Conservation (phyloP, 2,888 invertebrate species). For the Archips crataeganus region DNA sequence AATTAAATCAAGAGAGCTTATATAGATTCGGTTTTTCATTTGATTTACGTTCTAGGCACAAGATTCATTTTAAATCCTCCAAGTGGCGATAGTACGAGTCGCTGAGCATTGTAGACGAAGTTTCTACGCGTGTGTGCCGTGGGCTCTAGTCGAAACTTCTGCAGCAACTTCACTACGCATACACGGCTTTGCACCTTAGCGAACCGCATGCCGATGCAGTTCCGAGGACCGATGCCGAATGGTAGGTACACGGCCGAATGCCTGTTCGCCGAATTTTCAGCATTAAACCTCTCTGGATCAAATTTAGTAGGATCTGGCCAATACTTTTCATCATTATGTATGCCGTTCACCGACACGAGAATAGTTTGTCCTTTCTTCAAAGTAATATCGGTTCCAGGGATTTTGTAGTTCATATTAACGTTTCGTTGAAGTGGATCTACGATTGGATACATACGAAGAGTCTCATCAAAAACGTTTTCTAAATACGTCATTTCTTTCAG, state of each 20-base stretch:
- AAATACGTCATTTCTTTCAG: conserved; percentile 69
- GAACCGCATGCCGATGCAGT: conserved; percentile 70
- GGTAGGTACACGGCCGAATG: conserved; percentile 69
- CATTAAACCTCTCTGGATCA: conserved; percentile 75
- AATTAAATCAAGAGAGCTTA: no score
- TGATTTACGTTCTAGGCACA: background rate
- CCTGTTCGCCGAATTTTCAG: conserved; percentile 57
- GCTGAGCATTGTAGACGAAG: background rate
- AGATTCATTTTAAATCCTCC: conserved; percentile 18
- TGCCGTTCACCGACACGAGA: conserved; percentile 60
- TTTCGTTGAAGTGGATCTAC: conserved; percentile 66
- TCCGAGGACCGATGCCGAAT: conserved; percentile 73
- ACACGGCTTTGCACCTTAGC: conserved; percentile 57
- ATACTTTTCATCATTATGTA: conserved; percentile 72
- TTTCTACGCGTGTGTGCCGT: conserved; percentile 49
- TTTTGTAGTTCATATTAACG: conserved; percentile 59
- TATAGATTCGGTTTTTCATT: background rate
- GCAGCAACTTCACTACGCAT: conserved; percentile 55
- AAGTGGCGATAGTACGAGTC: background rate
- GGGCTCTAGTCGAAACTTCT: conserved; percentile 54
- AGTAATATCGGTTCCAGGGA: conserved; percentile 64
- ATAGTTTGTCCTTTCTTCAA: conserved; percentile 64
- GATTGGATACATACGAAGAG: conserved; percentile 76
- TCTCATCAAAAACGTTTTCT: conserved; percentile 67
- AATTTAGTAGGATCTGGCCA: conserved; percentile 75